Base-by-base conservation (phyloP, 2,888 invertebrate genomes). In the Laothoe populi region DNA sequence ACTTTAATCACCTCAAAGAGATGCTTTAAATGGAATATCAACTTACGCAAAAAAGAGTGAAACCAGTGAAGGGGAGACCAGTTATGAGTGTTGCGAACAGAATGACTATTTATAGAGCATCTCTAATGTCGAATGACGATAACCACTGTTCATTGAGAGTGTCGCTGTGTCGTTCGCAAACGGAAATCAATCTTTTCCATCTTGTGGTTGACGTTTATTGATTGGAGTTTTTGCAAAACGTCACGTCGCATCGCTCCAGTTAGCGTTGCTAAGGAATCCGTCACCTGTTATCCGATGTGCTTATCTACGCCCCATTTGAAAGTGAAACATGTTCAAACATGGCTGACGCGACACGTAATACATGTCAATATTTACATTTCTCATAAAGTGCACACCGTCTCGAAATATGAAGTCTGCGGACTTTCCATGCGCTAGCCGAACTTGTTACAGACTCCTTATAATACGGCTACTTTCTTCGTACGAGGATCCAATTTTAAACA, bases 351-450 rank as follows among this genome's bases (percentile, higher is more conserved):
- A 68, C 67, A 64, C 68, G 69, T 64, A 71, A 70, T 69, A 62
- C 59, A 61, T 65, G 79, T 78, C 79, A 86, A 86, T 81, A 84
- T 86, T 86, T 80, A 75, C 75, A 70, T 65, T 62, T 64, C 61
- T 78, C 73, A 72, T 75, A 71, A 73, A 68, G 57, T 69, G 21
- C 46, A 26, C 35, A 23, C 19, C 44, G 21, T 57, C 53, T 44
- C 40, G 44, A 35, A 42, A 45, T 57, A 60, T 45, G 31, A 35
- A 31, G 24, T 42, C 40, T 49, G 35, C 24, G 24, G 46, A 19
- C 24, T 60, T 16, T 60, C 26, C 40, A 40, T 40, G 2, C 7
- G 23, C 21, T 16, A 46, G 23, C 16, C 13, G 1, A 8, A 24
- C 10, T 10, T n/a, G 10, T n/a, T 16, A 42, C 35, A 24, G n/a